Evolutionary conservation across 2,113 vertebrate species (phyloP), one percentile per base, ranked within the genome.

Genomic region (Morone chrysops): DNA sequence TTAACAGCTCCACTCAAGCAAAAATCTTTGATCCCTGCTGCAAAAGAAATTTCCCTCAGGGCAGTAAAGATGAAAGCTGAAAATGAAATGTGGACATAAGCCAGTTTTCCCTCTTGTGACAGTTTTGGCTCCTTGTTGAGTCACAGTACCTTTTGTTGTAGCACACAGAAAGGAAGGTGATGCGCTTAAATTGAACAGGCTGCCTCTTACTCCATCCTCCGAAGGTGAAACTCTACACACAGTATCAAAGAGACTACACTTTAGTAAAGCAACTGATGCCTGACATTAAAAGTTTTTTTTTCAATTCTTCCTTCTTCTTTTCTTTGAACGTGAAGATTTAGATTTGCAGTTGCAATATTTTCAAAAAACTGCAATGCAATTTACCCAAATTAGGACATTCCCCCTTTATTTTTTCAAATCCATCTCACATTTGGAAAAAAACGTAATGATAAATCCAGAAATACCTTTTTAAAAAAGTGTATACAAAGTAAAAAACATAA

Each of bases 81-180:
- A 82, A 80, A 54, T 63, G 0, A 74, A 62, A 69, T 51, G 7
- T 60, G 54, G 60, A 47, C 40, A 57, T 36, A 3, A 53, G 54
- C 47, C 40, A 70, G 22, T 51, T 51, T 68, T 0, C 2, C 8
- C n/a, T 1, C 20, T 22, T 20, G 16, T 36, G 12, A 68, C 8
- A 45, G 22, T 65, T 53, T 60, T 41, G 45, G 67, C 47, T 48
- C 36, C 9, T 11, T 13, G 31, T 1, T 38, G 38, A 66, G 56
- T 53, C 9, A 51, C 40, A 16, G 50, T 80, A 95, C 95, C 95
- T 94, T 93, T 93, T 53, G 90, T 93, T 50, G 93, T 92, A 41
- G 94, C 93, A 61, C 95, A 94, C 53, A 96, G 91, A 75, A 87
- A 87, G 0, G 90, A 90, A 56, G 92, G 75, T 65, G 84, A 70